Conservation (phyloP, 2,888 invertebrate species). For the Callyntrura sp. region DNA sequence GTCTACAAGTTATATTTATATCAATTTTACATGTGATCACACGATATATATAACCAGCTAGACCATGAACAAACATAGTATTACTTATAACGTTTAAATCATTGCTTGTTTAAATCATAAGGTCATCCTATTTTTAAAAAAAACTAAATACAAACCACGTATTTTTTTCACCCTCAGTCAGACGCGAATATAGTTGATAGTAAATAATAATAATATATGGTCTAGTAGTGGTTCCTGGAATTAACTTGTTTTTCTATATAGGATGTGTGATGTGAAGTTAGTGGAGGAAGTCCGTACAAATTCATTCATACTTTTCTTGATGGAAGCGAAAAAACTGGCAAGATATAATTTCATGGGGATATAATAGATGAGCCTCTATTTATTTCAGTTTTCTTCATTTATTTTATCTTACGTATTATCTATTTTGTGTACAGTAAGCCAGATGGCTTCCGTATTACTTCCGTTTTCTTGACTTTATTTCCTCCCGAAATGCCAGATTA, state of each 20-base stretch:
- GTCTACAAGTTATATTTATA: too few relatives aligned
- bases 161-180: not conserved
- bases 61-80: too few relatives aligned
- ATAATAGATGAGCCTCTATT: not conserved
- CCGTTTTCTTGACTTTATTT: conserved; percentile 61
- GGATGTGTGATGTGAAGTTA: not conserved
- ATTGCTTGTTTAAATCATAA: conserved; percentile 12
- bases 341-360: conserved; percentile 37
- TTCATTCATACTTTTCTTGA: conserved; percentile 71
- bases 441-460: conserved; percentile 61
- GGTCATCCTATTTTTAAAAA: conserved; percentile 41
- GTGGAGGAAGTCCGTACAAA: conserved; percentile 37
- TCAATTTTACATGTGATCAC: too few relatives aligned
- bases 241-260: not conserved
- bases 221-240: conserved; percentile 15
- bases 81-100: not conserved
- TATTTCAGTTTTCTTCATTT: not conserved
- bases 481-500: conserved; percentile 59
- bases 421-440: not conserved
- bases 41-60: too few relatives aligned
- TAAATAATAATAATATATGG: not conserved
- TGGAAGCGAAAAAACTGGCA: not conserved
- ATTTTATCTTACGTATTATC: conserved; percentile 12
- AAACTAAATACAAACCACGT: not conserved
- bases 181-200: not conserved